Evolutionary conservation across 1,140 invertebrate species (phyloP).

Genomic region (Ridgeia piscesae): DNA sequence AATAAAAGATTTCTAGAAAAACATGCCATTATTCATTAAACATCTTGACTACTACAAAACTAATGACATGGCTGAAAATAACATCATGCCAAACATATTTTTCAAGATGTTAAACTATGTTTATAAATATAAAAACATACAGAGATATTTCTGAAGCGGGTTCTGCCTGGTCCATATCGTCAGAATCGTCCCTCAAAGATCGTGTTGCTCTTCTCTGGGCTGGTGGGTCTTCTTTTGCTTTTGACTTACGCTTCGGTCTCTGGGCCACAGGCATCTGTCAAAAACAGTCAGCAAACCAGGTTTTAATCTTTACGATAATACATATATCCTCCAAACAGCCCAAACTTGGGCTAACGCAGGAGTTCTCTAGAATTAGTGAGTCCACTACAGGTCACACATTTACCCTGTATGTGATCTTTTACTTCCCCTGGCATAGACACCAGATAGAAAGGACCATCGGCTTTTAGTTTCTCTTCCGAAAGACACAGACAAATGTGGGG

Average conservation of each 20-base stretch:
- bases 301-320: not conserved
- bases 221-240: not conserved
- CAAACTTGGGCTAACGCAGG: too few species aligned
- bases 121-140: not conserved
- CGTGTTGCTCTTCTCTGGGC: not conserved
- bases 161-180: not conserved
- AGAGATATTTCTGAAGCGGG: not conserved
- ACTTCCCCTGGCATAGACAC: too few species aligned
- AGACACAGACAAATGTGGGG: too few species aligned
- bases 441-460: too few species aligned
- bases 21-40: not conserved
- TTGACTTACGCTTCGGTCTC: not conserved
- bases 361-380: too few species aligned
- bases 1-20: too few species aligned
- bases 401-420: too few species aligned
- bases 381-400: too few species aligned
- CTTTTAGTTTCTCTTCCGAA: too few species aligned
- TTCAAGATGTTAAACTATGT: not conserved
- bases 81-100: not conserved
- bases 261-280: not conserved
- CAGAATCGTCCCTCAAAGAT: not conserved
- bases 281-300: not conserved
- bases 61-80: not conserved
- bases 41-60: too few species aligned
- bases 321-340: not conserved